A percentile compares a stretch with the other conserved stretches of the same genome.
Evolutionary conservation across 2,888 invertebrate species (phyloP).

Genomic region (Aleiodes alternator): DNA sequence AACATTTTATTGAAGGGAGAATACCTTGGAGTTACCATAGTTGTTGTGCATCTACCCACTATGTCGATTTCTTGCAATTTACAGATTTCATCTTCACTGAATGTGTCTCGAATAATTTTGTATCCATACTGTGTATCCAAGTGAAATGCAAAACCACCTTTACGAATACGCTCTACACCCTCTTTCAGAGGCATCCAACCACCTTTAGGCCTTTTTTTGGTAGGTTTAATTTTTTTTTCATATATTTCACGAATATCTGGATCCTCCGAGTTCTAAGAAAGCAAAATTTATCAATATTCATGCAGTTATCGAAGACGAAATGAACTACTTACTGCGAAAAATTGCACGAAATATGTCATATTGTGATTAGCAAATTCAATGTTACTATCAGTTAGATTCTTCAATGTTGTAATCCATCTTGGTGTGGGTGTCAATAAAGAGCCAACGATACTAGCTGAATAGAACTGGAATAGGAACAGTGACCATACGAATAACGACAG

Average conservation of each 20-base stretch:
- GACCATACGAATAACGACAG: conserved; percentile 67
- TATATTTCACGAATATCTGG: conserved; percentile 71
- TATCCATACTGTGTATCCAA: not conserved
- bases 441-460: conserved; percentile 71
- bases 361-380: conserved; percentile 68
- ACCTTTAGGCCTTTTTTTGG: conserved; percentile 58
- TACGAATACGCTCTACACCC: conserved; percentile 79
- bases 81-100: conserved; percentile 82
- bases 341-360: conserved; percentile 65
- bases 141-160: conserved; percentile 84
- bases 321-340: conserved; percentile 61
- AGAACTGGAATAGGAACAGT: conserved; percentile 70
- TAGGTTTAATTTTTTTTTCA: conserved; percentile 77
- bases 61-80: conserved; percentile 78
- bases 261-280: too few species aligned
- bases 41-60: conserved; percentile 55
- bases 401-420: conserved; percentile 66
- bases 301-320: too few species aligned
- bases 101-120: conserved; percentile 74
- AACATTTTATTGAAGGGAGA: conserved; percentile 68
- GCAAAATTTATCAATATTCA: too few species aligned
- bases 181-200: conserved; percentile 74
- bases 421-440: conserved; percentile 68
- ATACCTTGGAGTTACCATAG: conserved; percentile 60
- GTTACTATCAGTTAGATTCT: conserved; percentile 65